Conservation (phyloP, 1,140 invertebrate species). For the Penaeus indicus region DNA sequence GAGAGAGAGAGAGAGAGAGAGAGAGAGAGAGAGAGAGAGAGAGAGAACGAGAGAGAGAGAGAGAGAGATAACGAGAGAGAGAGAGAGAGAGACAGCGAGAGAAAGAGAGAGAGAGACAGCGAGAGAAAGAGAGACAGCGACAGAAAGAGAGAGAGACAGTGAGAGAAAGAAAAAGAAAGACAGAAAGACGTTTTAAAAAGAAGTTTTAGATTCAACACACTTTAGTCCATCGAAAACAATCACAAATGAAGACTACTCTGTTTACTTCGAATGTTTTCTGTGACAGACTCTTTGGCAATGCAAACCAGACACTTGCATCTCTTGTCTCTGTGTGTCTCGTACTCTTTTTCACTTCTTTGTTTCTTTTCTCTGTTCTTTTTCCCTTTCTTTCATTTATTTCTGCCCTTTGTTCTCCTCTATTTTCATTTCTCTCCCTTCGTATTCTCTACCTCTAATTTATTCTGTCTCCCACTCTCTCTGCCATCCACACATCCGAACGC, state of each 20-base stretch:
- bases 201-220: too few relatives aligned
- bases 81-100: neutral
- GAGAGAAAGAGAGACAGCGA: too few relatives aligned
- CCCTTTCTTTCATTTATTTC: neutral
- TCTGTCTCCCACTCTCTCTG: too few relatives aligned
- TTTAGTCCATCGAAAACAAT: too few relatives aligned
- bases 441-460: neutral
- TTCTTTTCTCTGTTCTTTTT: neutral
- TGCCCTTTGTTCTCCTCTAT: neutral
- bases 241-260: too few relatives aligned
- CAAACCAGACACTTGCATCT: too few relatives aligned
- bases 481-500: too few relatives aligned
- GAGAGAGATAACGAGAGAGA: neutral
- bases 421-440: neutral
- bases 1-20: too few relatives aligned
- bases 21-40: constrained; percentile 5
- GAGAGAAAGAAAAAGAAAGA: neutral
- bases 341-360: neutral
- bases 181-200: neutral
- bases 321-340: neutral
- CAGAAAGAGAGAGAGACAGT: too few relatives aligned
- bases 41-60: constrained; percentile 29
- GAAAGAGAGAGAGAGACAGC: too few relatives aligned
- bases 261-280: too few relatives aligned
- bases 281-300: too few relatives aligned